Evolutionary conservation across 2,113 vertebrate species (phyloP).

Genomic region (Lonchura striata): DNA sequence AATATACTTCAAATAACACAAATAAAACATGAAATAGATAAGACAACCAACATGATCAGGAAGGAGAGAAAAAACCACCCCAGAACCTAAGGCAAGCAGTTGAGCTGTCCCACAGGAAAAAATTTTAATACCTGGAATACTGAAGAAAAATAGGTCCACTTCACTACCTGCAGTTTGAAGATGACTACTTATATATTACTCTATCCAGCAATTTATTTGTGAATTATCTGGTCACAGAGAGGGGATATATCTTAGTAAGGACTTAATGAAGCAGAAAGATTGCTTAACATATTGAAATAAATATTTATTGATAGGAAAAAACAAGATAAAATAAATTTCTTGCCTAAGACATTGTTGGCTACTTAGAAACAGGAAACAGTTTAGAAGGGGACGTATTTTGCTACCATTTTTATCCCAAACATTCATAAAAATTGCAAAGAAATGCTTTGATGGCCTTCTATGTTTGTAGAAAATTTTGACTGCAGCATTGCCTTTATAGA

Average conservation of each 20-base stretch:
- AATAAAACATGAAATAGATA: neutral
- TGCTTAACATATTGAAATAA: neutral
- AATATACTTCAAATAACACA: neutral
- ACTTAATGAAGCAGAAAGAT: neutral
- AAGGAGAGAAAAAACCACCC: neutral
- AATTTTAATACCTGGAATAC: neutral
- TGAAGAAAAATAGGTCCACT: neutral
- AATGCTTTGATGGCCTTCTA: neutral
- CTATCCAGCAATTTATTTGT: neutral
- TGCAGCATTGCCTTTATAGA: neutral
- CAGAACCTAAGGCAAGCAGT: neutral
- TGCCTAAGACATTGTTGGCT: neutral
- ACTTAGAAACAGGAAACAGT: neutral
- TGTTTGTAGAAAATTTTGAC: neutral
- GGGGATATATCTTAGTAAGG: neutral
- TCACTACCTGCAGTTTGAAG: neutral
- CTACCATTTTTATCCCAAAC: neutral
- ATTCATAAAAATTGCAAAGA: neutral
- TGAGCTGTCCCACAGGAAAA: neutral
- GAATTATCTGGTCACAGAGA: neutral
- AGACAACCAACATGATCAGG: neutral
- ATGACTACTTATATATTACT: neutral
- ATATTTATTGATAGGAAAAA: constrained; percentile 19
- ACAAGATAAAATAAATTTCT: neutral
- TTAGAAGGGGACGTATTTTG: neutral